Conservation (phyloP, 2,113 vertebrate genomes). For the Choloepus hoffmanni region DNA sequence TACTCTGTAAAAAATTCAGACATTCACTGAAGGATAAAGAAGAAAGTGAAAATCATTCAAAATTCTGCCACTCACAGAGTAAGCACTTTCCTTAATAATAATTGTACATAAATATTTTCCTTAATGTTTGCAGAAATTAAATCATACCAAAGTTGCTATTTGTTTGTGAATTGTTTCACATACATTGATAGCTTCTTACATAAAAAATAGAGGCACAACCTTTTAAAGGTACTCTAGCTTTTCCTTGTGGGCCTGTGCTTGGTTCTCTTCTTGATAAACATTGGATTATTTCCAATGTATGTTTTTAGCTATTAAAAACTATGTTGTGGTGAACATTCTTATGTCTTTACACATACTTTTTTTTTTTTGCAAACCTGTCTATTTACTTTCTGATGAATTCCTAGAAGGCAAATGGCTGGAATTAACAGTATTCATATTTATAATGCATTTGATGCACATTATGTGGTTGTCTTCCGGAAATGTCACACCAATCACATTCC, state of each 20-base stretch:
- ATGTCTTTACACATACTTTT: background rate
- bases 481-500: background rate
- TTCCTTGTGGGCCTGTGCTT: background rate
- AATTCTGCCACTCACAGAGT: background rate
- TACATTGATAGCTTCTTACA: background rate
- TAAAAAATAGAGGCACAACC: background rate
- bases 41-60: background rate
- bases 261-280: background rate
- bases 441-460: background rate
- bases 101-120: background rate
- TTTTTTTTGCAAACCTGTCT: background rate
- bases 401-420: background rate
- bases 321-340: background rate
- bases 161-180: background rate
- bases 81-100: background rate
- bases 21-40: background rate
- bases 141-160: background rate
- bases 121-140: conserved; percentile 1
- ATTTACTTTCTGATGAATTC: background rate
- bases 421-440: background rate
- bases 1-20: background rate
- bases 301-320: background rate
- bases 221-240: background rate
- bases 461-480: background rate
- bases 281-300: background rate